Evolutionary conservation across 2,888 invertebrate genomes (phyloP), one percentile per base, ranked within the genome.

Genomic region (Erebia palarica): DNA sequence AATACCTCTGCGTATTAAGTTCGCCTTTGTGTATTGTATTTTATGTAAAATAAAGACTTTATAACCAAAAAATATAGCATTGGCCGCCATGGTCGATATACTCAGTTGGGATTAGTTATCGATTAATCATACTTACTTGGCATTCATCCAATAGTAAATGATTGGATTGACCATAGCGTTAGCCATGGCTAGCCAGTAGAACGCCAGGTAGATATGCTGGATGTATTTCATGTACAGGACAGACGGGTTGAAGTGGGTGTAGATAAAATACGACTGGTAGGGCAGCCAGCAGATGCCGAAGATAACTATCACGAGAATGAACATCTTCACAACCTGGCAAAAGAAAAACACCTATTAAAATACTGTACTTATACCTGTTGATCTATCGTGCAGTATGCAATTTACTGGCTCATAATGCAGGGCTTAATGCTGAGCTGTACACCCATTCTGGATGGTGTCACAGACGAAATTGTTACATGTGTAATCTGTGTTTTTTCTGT

Each of bases 61-160:
- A n/a, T n/a, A n/a, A n/a, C n/a, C n/a, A n/a, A n/a, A n/a, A n/a
- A n/a, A n/a, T n/a, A n/a, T n/a, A n/a, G n/a, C n/a, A n/a, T n/a
- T 27, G 3, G 27, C 27, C 4, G 27, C 27, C 27, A 4, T 7
- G 36, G 36, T 36, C 5, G 7, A 36, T 36, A 27, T 36, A 27
- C 3, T 36, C 21, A 3, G 21, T 21, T 3, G 7, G 36, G 36
- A 7, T 36, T 13, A 14, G 49, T 14, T n/a, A 53, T 53, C 16
- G 9, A 53, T 10, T n/a, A 18, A 36, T 16, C 9, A 21, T 21
- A 86, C 92, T 94, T 88, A 96, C 96, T 96, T 95, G 78, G 96
- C 96, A 86, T 98, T 98, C 98, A 98, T 98, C 96, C 97, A 97
- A 84, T 97, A 98, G 86, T 98, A 98, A 65, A 98, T 97, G 70